A percentile compares a stretch with the other conserved stretches of the same genome.
These are phyloP conservation scores for Limosa lapponica DNA, from an alignment of 2,797 vertebrate genomes.

Conservation along the genomic window DNA sequence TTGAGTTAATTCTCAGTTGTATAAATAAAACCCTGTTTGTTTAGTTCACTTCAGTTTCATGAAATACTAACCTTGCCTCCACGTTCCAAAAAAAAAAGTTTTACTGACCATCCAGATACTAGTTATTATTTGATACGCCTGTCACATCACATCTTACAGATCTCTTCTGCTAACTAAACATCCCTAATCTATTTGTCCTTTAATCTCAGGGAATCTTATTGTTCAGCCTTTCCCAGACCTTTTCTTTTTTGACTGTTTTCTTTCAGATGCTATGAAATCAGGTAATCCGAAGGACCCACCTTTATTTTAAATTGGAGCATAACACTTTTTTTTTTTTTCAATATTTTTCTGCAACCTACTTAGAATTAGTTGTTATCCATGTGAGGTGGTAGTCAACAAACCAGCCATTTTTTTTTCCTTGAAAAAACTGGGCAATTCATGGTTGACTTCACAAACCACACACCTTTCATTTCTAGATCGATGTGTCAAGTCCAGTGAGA, in stretches of 20 bases:
- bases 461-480: not conserved
- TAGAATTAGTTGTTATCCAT: not conserved
- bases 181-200: not conserved
- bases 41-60: not conserved
- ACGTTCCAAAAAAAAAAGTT: not conserved
- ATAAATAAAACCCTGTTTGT: not conserved
- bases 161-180: not conserved
- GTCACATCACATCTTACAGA: not conserved
- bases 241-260: not conserved
- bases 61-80: not conserved
- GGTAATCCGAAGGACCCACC: not conserved
- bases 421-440: not conserved
- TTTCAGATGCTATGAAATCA: not conserved
- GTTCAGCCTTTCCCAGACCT: not conserved
- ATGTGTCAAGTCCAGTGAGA: not conserved
- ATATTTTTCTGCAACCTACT: not conserved
- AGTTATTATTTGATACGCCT: not conserved
- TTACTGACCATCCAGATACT: not conserved
- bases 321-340: not conserved
- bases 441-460: not conserved
- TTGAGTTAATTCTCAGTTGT: not conserved
- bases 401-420: not conserved
- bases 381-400: not conserved
- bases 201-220: not conserved
- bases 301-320: not conserved